Evolutionary conservation across 2,888 invertebrate species (phyloP).

Genomic region (Eumerus sabulonum): DNA sequence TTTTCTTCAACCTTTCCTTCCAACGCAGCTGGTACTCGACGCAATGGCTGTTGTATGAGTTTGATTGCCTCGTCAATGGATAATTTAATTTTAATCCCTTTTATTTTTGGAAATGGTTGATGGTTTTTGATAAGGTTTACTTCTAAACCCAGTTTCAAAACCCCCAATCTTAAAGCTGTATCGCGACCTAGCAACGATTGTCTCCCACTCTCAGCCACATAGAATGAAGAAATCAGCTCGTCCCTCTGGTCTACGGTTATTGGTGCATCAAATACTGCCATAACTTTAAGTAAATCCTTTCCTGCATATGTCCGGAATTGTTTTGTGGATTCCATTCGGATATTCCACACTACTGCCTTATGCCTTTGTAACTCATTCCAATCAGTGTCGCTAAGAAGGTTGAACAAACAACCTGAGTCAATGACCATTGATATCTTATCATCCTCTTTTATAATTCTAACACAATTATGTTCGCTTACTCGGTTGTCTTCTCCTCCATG

Average conservation of each 20-base stretch:
- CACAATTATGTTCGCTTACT: slow-evolving; percentile 49
- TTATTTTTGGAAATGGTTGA: no score
- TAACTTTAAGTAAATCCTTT: slow-evolving; percentile 8
- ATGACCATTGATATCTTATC: slow-evolving; percentile 36
- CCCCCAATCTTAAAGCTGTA: slow-evolving; percentile 15
- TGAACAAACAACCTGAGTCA: no score
- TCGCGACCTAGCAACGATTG: slow-evolving; percentile 19
- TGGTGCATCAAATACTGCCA: slow-evolving; percentile 25
- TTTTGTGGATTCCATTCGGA: slow-evolving; percentile 4
- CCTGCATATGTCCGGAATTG: slow-evolving; percentile 9
- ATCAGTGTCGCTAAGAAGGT: slow-evolving; percentile 27
- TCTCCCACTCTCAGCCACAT: slow-evolving; percentile 26
- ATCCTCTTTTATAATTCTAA: slow-evolving; percentile 30
- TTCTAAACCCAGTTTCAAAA: slow-evolving; percentile 38
- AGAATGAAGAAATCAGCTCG: slow-evolving; percentile 39
- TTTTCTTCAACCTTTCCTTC: no score
- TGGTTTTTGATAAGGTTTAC: slow-evolving; percentile 45
- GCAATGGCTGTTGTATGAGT: slow-evolving; percentile 71
- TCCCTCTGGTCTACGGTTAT: background rate
- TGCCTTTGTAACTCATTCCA: slow-evolving; percentile 16
- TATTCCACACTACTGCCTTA: slow-evolving; percentile 1
- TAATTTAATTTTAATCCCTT: slow-evolving; percentile 69
- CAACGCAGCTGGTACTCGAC: no score
- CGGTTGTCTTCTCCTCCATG: slow-evolving; percentile 13
- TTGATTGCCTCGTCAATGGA: slow-evolving; percentile 69